Base-by-base conservation (phyloP, 2,888 invertebrate genomes). In the Acrobasis consociella region DNA sequence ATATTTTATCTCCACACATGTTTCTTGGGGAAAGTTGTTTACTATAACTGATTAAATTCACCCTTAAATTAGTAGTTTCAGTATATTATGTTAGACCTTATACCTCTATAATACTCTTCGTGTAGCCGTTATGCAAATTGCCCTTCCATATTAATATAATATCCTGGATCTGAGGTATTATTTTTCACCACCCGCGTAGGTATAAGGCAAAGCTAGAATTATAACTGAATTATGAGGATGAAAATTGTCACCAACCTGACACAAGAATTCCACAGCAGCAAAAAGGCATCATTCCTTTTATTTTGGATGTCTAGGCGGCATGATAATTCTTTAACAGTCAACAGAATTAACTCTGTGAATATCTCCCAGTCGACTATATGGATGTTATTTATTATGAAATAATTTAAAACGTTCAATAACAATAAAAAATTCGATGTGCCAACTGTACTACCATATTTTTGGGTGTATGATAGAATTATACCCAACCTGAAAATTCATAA, bases 191-290 rank as follows among this genome's bases (percentile, higher is more conserved):
- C 31, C 5, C 8, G 7, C 31, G 7, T 31, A 31, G 8, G 31
- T 31, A 31, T 31, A 31, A 31, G 5, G 5, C 5, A 22, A 3
- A 3, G 5, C 8, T 7, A 31, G 2, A 31, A 7, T 31, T 31
- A 31, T 31, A 31, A n/a, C n/a, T n/a, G n/a, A n/a, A n/a, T n/a
- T 31, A 31, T 42, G 42, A 11, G 10, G 11, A 52, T 17, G 7
- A 9, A 42, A 55, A 16, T 50, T 53, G 31, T 2, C 51, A 56
- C 72, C 76, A 74, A 90, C 93, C 92, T 87, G 10, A 91, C 82
- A 74, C 87, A 87, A 9, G 85, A 79, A 72, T 86, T 91, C 91
- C 91, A 93, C 2, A 93, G 67, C 1, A 77, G 76, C 15, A 82
- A 56, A 22, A 70, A 64, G 46, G 68, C 70, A 42, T 74, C 74